A percentile compares a stretch with the other conserved stretches of the same genome.
These are phyloP conservation scores for Ischnus inquisitorius DNA, from an alignment of 2,888 invertebrate species.

Conservation along the genomic window DNA sequence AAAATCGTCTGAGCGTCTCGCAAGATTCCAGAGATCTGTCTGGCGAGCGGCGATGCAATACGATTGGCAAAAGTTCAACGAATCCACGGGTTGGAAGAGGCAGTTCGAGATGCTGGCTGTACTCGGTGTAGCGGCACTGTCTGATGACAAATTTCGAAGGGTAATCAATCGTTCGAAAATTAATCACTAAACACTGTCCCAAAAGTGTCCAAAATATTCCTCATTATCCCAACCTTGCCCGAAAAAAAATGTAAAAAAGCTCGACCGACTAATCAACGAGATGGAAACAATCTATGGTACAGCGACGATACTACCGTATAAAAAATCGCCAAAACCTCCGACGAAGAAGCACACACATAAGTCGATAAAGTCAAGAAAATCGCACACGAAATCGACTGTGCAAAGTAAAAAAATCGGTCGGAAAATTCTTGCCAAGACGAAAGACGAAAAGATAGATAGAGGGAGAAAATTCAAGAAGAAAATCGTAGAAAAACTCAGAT, in stretches of 20 bases:
- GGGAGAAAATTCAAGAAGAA: constrained; percentile 21
- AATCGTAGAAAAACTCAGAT: constrained; percentile 30
- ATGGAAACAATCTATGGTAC: constrained; percentile 71
- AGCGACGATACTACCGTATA: constrained; percentile 63
- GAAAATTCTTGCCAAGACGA: not conserved
- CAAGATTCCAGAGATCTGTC: constrained; percentile 66
- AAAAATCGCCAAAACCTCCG: constrained; percentile 14
- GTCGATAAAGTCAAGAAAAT: not conserved
- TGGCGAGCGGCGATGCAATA: constrained; percentile 69
- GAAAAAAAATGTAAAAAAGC: constrained; percentile 45
- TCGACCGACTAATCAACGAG: constrained; percentile 64
- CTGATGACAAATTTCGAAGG: constrained; percentile 62
- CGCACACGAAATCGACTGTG: constrained; percentile 9
- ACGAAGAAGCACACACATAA: not conserved
- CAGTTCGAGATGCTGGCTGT: constrained; percentile 68
- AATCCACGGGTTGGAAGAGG: constrained; percentile 57
- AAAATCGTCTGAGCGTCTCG: constrained; percentile 62
- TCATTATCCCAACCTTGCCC: not conserved
- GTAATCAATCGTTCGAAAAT: constrained; percentile 36
- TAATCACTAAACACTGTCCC: not conserved
- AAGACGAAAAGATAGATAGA: not conserved
- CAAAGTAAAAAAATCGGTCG: not conserved
- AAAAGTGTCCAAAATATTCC: constrained; percentile 4
- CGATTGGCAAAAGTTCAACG: constrained; percentile 66
- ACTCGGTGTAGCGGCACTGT: constrained; percentile 67